Conservation (phyloP, 2,888 invertebrate species). For the Zele albiditarsus region DNA sequence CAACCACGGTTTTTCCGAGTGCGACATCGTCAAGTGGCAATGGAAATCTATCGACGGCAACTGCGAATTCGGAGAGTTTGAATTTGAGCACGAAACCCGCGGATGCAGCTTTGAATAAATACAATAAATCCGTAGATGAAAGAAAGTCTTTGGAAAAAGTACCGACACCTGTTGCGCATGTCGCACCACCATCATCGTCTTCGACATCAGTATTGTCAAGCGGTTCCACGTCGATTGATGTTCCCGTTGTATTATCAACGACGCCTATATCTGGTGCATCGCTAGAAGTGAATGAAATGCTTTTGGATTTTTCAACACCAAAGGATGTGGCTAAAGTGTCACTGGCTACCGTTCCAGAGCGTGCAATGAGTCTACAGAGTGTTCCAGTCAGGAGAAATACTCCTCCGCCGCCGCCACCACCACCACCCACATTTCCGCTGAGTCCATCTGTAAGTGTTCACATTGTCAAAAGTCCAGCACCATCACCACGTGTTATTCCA, state of each 20-base stretch:
- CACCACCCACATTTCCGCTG: conserved; percentile 71
- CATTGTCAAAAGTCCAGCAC: conserved; percentile 85
- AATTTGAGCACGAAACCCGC: conserved; percentile 73
- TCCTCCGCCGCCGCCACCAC: conserved; percentile 70
- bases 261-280: conserved; percentile 64
- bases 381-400: conserved; percentile 70
- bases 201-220: conserved; percentile 12
- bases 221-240: conserved; percentile 44
- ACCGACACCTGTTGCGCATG: conserved; percentile 50
- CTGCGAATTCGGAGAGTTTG: conserved; percentile 69
- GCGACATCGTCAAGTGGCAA: conserved; percentile 33
- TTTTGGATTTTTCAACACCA: conserved; percentile 80
- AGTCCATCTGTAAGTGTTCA: conserved; percentile 84
- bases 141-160: conserved; percentile 53
- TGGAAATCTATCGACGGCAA: conserved; percentile 48
- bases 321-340: conserved; percentile 73
- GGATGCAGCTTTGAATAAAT: conserved; percentile 69
- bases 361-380: conserved; percentile 74
- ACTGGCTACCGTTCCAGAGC: conserved; percentile 74
- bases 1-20: conserved; percentile 53
- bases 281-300: conserved; percentile 79
- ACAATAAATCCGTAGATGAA: conserved; percentile 57
- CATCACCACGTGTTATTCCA: conserved; percentile 79
- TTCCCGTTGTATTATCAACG: conserved; percentile 65
- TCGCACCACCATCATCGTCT: conserved; percentile 12